Base-by-base conservation (phyloP, 2,797 vertebrate genomes). In the Acipenser oxyrinchus region DNA sequence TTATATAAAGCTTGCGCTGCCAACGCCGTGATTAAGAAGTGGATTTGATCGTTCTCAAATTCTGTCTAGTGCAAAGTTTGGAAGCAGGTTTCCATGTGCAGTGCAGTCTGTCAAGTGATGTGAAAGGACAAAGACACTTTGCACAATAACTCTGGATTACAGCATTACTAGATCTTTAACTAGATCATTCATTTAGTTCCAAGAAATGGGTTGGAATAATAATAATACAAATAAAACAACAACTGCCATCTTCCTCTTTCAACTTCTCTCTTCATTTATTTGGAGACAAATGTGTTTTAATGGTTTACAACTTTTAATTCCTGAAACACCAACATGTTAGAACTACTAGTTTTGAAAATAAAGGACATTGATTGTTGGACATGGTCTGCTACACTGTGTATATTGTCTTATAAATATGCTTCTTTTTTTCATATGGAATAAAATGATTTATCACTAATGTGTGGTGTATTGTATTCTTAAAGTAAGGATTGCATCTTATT, bases 381-480 rank as follows among this genome's bases (percentile, higher is more conserved):
- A 75, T 77, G 84, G 86, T 91, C 88, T 88, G 79, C 88, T 88
- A 89, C 88, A 90, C 88, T 90, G 87, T 90, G 87, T 89, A 89
- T 72, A 79, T 75, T 85, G 76, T 85, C 78, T 82, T 82, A 71
- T 65, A 78, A 83, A 85, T 80, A 80, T 84, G 80, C 77, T 79
- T 82, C 74, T 88, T 88, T 85, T 82, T 37, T 37, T 37, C 83
- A 85, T 88, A 87, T 83, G 87, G 73, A 81, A 81, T 77, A 74
- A 89, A 89, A 86, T 73, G 81, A 83, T 87, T 87, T 84, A 84
- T 82, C 79, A 85, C 70, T 76, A 4, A 59, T 58, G 18, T 73
- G 62, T 59, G 67, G 60, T 48, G 23, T 49, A 68, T 52, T 48
- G 55, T 67, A 70, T 58, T 12, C 9, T 50, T 63, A 6, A n/a